These are phyloP conservation scores for Drosophila flavopinicola DNA, from an alignment of 2,888 invertebrate genomes.

Conservation along the genomic window DNA sequence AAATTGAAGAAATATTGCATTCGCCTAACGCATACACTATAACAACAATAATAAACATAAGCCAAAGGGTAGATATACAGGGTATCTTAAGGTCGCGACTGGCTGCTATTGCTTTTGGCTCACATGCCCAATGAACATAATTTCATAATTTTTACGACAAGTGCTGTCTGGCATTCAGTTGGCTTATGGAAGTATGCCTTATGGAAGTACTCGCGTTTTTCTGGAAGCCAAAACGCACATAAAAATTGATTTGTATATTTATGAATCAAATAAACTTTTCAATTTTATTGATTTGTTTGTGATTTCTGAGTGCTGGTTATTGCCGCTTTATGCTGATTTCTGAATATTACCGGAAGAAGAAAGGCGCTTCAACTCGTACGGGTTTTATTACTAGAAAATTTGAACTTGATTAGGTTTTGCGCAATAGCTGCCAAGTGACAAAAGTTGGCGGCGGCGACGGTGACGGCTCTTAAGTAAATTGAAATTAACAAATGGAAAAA, in stretches of 20 bases:
- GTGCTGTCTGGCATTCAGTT: constrained; percentile 35
- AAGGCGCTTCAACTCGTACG: constrained; percentile 5
- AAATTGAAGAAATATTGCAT: not conserved
- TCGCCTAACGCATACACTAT: too few relatives aligned
- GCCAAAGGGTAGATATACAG: not conserved
- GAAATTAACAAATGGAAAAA: constrained; percentile 38
- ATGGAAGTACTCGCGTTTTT: constrained; percentile 36
- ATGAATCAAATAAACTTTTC: constrained; percentile 68
- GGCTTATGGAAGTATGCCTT: constrained; percentile 27
- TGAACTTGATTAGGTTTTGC: constrained; percentile 30
- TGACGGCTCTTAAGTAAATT: constrained; percentile 52
- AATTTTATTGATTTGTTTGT: constrained; percentile 71
- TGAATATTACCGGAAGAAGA: constrained; percentile 28
- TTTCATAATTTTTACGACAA: constrained; percentile 73
- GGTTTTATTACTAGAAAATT: constrained; percentile 25
- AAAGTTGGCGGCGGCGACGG: constrained; percentile 22
- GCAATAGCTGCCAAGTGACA: constrained; percentile 33
- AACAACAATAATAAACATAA: constrained; percentile 1
- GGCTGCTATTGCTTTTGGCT: not conserved
- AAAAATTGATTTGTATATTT: constrained; percentile 75
- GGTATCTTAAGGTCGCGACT: constrained; percentile 19
- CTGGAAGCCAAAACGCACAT: constrained; percentile 41
- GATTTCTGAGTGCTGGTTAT: constrained; percentile 37
- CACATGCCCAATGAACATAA: constrained; percentile 42
- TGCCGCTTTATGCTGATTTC: constrained; percentile 23